Evolutionary conservation across 2,888 invertebrate genomes (phyloP).

Genomic region (Acronicta leporina): DNA sequence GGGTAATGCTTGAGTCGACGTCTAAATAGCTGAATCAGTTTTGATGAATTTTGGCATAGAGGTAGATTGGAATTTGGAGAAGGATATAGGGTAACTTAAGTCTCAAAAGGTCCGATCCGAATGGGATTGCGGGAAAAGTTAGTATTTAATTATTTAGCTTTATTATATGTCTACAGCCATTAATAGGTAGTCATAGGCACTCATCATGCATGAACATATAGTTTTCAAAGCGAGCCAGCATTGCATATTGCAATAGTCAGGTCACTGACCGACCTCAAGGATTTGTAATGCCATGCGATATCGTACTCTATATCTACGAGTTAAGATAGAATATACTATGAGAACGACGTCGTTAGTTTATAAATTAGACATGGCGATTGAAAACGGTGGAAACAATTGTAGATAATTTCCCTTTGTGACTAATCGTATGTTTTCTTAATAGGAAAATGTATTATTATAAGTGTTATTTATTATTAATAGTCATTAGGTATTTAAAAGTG

Average conservation of each 20-base stretch:
- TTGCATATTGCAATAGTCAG: constrained; percentile 63
- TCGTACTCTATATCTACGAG: neutral
- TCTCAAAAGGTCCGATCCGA: too few relatives aligned
- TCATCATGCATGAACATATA: constrained; percentile 49
- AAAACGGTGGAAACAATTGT: constrained; percentile 50
- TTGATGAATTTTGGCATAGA: too few relatives aligned
- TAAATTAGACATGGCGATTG: constrained; percentile 51
- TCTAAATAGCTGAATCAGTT: too few relatives aligned
- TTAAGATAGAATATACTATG: constrained; percentile 19
- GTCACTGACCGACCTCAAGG: constrained; percentile 78
- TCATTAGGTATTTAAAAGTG: too few relatives aligned
- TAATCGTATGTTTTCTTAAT: constrained; percentile 43
- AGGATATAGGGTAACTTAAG: too few relatives aligned
- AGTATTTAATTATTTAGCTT: neutral
- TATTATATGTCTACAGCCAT: constrained; percentile 33
- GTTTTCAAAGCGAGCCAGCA: constrained; percentile 49
- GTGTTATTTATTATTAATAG: too few relatives aligned
- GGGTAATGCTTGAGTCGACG: too few relatives aligned
- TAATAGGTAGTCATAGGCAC: constrained; percentile 30
- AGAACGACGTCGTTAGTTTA: constrained; percentile 26
- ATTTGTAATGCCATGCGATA: constrained; percentile 43
- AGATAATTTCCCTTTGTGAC: constrained; percentile 54
- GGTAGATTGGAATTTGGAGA: too few relatives aligned
- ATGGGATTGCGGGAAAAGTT: too few relatives aligned
- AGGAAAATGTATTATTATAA: constrained; percentile 25